Conservation (phyloP, 2,797 vertebrate species). For the Mus spretus region DNA sequence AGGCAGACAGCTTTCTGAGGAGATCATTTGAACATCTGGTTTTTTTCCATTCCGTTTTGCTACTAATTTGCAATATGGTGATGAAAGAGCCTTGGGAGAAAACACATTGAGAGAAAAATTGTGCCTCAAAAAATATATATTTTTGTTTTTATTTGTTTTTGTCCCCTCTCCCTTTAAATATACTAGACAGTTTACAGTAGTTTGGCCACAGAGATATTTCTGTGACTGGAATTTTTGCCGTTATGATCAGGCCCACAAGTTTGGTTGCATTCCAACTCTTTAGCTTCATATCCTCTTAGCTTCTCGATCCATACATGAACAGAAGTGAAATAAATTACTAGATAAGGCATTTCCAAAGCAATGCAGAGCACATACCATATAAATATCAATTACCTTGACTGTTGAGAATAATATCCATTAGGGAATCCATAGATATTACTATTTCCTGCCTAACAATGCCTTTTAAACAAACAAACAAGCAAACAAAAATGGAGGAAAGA, state of each 20-base stretch:
- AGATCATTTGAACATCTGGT: neutral
- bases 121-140: neutral
- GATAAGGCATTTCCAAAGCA: constrained; percentile 67
- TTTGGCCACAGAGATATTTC: constrained; percentile 28
- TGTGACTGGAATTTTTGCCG: constrained; percentile 46
- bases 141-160: neutral
- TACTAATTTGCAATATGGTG: constrained; percentile 16
- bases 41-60: constrained; percentile 51
- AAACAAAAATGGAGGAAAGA: constrained; percentile 18
- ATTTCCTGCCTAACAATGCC: constrained; percentile 58
- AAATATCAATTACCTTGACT: constrained; percentile 55
- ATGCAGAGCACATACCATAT: constrained; percentile 60
- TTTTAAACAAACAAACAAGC: too few relatives aligned
- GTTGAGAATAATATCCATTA: constrained; percentile 61
- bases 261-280: neutral
- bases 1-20: constrained; percentile 22
- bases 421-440: constrained; percentile 60
- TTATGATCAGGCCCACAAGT: neutral
- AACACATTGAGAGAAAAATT: constrained; percentile 11
- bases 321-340: neutral
- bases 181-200: neutral
- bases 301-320: neutral
- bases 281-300: neutral
- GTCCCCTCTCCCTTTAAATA: neutral
- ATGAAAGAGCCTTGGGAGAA: neutral